Base-by-base conservation (phyloP, 2,797 vertebrate genomes). In the Mus minutoides region DNA sequence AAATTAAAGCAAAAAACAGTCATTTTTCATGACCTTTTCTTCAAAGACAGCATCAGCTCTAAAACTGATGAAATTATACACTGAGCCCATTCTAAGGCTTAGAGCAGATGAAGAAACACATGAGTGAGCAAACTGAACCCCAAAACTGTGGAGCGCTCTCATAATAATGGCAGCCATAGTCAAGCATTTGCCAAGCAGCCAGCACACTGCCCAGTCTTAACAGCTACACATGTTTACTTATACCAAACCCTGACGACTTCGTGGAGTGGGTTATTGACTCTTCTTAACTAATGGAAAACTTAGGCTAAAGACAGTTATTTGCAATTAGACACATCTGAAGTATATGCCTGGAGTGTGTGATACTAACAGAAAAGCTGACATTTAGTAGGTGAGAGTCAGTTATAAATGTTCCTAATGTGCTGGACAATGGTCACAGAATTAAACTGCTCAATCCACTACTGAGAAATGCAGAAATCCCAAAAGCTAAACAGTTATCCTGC, bases 41-140 rank as follows among this genome's bases (percentile, higher is more conserved):
- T 88, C 19, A 71, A 91, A 87, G 82, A 54, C 26, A 56, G 21
- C n/a, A 46, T 0, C 8, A 96, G 0, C 80, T 78, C 96, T 52
- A 0, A 90, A 0, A 29, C 96, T 96, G 97, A 92, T 86, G 0
- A 34, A 7, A 34, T 67, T 67, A 17, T 8, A 90, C 96, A 84
- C 21, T 58, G 96, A 86, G 58, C 83, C 37, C 85, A 95, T 96
- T 4, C 54, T 54, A 96, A 97, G 40, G 60, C 43, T 19, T 91
- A 71, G 40, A 19, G 89, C 37, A 10, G 79, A 82, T 92, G 22
- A 49, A 71, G 22, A 82, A 91, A 85, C 76, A 90, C 56, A 75
- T 16, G n/a, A 91, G 62, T 84, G 21, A 89, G 89, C 34, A 34
- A 80, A 58, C 64, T 95, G 43, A 98, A 96, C 96, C 96, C 40